Evolutionary conservation across 92 coral and sea anemone genomes (phyloP), one percentile per base, ranked within the genome.

Genomic region (Virgularia gustaviana): DNA sequence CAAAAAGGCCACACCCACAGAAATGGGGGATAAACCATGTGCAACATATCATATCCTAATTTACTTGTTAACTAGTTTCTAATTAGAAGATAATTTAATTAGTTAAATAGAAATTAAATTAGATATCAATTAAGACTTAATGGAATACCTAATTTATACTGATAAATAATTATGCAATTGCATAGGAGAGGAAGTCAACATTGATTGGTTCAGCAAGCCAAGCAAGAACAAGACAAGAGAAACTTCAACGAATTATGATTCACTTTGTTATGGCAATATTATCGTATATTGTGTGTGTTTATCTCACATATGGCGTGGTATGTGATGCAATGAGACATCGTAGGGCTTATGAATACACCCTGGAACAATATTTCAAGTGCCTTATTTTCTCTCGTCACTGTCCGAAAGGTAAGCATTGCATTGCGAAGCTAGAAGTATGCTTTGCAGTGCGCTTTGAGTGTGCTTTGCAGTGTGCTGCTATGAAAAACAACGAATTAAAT

Each of bases 201-300:
- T 68, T 68, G 24, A 68, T 68, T 0, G 75, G 61, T 8, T 68
- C 61, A 27, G 60, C 22, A 27, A 78, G 65, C 10, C 97, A 90
- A 77, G 86, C 90, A 22, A 74, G 81, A 72, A 47, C 30, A 28
- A 75, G 97, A 15, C 79, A 85, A 43, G 57, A 73, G 27, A 78
- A 83, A 57, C 52, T 90, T 83, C 75, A 64, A 47, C 85, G 80
- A 36, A 77, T 85, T 13, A 90, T 88, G 16, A 72, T 85, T 39
- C 88, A 88, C 13, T 81, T 90, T 76, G 75, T 90, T 38, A 83
- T 88, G 73, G 85, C 88, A 29, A 88, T 90, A 83, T 62, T 85
- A 34, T 88, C 90, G 37, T 90, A 85, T 33, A 92, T 89, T 8
- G 72, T 64, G 29, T 81, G 81, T 63, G 78, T 45, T 0, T 78